These are phyloP conservation scores for Serilophus lunatus DNA, from an alignment of 2,113 vertebrate species.

Conservation along the genomic window DNA sequence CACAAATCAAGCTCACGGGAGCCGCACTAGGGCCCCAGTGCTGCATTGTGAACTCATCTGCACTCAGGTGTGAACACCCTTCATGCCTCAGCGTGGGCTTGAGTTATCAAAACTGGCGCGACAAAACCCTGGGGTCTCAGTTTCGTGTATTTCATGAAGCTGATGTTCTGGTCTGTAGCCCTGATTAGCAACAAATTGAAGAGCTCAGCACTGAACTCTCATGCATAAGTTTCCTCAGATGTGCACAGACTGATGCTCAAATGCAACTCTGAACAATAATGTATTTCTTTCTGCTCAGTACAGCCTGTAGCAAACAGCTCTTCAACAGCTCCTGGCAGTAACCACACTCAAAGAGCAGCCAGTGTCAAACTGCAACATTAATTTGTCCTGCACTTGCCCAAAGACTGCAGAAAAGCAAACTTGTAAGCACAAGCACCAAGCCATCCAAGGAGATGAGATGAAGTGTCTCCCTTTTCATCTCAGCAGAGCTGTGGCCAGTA, in stretches of 20 bases:
- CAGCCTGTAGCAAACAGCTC: not conserved
- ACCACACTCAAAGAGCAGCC: not conserved
- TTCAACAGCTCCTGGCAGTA: not conserved
- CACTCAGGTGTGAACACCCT: not conserved
- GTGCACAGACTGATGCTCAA: not conserved
- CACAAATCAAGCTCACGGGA: not conserved
- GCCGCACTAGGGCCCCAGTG: rapidly evolving
- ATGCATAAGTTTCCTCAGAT: not conserved
- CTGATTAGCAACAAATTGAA: not conserved
- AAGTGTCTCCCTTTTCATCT: conserved; percentile 72
- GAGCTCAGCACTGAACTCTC: not conserved
- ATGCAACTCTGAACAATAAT: not conserved
- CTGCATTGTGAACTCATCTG: rapidly evolving
- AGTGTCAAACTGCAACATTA: conserved; percentile 24
- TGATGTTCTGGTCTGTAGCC: not conserved
- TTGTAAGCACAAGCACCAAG: conserved; percentile 32
- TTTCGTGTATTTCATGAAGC: not conserved
- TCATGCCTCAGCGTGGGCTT: not conserved
- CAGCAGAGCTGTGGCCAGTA: conserved; percentile 63
- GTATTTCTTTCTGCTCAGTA: not conserved
- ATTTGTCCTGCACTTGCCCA: conserved; percentile 45
- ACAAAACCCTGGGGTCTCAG: not conserved
- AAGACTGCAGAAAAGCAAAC: conserved; percentile 34
- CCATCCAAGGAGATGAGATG: conserved; percentile 62
- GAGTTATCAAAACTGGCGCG: not conserved